These are phyloP conservation scores for Lerista edwardsae DNA, from an alignment of 2,797 vertebrate species.

Conservation along the genomic window DNA sequence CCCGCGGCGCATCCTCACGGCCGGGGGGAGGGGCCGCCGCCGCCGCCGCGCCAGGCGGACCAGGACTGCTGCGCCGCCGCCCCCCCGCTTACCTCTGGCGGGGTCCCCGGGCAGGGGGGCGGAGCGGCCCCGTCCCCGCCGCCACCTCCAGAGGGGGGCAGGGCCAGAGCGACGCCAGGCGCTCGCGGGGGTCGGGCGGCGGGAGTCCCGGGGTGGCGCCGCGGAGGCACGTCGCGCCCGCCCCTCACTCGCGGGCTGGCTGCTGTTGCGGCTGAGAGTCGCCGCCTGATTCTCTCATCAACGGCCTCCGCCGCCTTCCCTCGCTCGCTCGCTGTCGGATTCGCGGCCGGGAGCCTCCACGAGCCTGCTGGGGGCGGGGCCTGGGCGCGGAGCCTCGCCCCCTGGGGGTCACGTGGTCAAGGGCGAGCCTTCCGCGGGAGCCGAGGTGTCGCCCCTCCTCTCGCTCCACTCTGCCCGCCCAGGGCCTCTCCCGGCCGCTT, in stretches of 20 bases:
- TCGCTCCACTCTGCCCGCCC: background rate
- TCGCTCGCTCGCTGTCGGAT: too few relatives aligned
- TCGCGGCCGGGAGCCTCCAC: too few relatives aligned
- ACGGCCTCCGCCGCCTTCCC: background rate
- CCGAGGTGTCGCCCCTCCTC: background rate
- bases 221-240: background rate
- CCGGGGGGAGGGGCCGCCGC: background rate
- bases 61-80: background rate
- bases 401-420: background rate
- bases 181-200: background rate
- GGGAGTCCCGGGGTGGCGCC: background rate
- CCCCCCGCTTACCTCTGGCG: background rate
- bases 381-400: background rate
- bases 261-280: background rate
- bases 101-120: background rate
- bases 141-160: background rate
- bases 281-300: constrained; percentile 27
- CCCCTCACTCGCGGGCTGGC: background rate
- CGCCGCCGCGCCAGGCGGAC: background rate
- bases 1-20: background rate
- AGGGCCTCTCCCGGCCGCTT: background rate
- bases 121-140: background rate
- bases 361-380: background rate
- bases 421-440: background rate
- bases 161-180: background rate